Evolutionary conservation across 1,140 invertebrate genomes (phyloP).

Genomic region (Stenopsyche tienmushanensis): DNA sequence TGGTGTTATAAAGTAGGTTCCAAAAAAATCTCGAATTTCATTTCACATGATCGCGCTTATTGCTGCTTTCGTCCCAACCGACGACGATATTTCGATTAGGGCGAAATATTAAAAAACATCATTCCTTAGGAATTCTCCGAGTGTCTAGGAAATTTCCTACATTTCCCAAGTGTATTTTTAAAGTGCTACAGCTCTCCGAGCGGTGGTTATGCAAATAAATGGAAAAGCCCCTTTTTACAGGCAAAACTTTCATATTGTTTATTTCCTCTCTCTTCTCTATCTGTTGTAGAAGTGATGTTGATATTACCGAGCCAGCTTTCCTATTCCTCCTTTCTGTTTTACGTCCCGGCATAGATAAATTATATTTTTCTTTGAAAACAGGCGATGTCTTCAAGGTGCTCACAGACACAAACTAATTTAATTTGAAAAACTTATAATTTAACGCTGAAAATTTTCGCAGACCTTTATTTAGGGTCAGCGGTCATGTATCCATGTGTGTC

Average conservation of each 20-base stretch:
- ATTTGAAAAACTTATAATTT: too few relatives aligned
- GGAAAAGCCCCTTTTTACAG: conserved; percentile 17
- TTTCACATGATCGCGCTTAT: too few relatives aligned
- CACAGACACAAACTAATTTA: too few relatives aligned
- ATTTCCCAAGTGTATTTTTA: conserved; percentile 25
- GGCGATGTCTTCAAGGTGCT: too few relatives aligned
- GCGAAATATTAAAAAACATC: background rate
- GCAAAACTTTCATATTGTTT: conserved; percentile 28
- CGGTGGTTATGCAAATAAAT: conserved; percentile 30
- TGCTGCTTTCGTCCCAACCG: too few relatives aligned
- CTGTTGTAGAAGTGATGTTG: background rate
- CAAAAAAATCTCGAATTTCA: too few relatives aligned
- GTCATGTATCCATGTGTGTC: too few relatives aligned
- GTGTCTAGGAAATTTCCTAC: conserved; percentile 9
- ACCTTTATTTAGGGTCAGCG: too few relatives aligned
- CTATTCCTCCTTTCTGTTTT: background rate
- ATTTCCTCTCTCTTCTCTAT: background rate
- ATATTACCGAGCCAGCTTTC: background rate
- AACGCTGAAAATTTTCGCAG: too few relatives aligned
- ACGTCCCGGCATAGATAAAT: background rate
- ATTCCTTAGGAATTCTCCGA: background rate
- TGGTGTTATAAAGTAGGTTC: too few relatives aligned
- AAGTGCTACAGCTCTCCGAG: conserved; percentile 20
- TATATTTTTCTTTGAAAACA: background rate
- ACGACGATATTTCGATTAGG: too few relatives aligned